Evolutionary conservation across 2,797 vertebrate species (phyloP).

Genomic region (Scarus forsteni): DNA sequence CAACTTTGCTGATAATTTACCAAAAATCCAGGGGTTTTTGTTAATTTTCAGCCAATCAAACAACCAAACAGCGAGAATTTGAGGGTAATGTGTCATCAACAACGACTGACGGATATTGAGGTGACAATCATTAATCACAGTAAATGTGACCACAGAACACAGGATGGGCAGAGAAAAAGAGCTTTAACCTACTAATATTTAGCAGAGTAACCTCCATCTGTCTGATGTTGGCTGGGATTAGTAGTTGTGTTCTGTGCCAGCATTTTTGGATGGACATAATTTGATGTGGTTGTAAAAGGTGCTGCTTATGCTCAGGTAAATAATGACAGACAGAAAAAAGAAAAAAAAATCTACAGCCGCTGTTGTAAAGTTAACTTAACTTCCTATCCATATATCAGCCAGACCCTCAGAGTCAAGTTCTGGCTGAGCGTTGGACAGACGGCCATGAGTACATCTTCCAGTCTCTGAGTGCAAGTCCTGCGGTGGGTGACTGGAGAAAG

Average conservation of each 20-base stretch:
- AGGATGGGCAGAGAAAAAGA: not conserved
- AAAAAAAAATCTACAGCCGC: not conserved
- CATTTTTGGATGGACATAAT: not conserved
- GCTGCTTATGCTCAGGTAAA: not conserved
- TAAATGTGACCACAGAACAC: not conserved
- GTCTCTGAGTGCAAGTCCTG: too few relatives aligned
- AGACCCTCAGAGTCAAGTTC: too few relatives aligned
- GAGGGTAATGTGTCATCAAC: too few relatives aligned
- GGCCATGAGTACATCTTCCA: too few relatives aligned
- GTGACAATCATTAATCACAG: not conserved
- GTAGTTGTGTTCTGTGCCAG: not conserved
- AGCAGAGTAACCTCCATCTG: not conserved
- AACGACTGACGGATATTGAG: not conserved
- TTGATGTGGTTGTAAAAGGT: not conserved
- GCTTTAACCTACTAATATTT: not conserved
- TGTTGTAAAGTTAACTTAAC: too few relatives aligned
- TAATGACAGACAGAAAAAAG: not conserved
- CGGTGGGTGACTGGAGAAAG: too few relatives aligned
- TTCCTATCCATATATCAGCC: too few relatives aligned
- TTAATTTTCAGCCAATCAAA: too few relatives aligned
- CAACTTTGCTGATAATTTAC: too few relatives aligned
- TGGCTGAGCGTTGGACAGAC: too few relatives aligned
- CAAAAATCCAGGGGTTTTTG: too few relatives aligned
- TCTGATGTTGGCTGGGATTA: not conserved
- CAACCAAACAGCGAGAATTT: too few relatives aligned